Conservation (phyloP, 2,797 vertebrate genomes). For the Percopsis omiscomaycus region DNA sequence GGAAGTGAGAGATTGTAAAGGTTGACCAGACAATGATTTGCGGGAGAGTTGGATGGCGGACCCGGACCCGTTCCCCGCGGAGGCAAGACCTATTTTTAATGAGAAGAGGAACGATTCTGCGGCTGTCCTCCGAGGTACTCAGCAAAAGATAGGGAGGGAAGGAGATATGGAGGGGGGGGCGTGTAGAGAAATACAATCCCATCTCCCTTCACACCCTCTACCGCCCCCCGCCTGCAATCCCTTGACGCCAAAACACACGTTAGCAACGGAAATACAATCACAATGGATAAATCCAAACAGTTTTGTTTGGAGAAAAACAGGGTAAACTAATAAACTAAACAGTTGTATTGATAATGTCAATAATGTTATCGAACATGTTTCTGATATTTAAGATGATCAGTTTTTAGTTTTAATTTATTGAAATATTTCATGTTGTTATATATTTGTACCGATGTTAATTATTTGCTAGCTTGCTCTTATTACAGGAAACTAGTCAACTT, state of each 20-base stretch:
- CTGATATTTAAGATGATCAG: slow-evolving; percentile 78
- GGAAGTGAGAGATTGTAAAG: slow-evolving; percentile 36
- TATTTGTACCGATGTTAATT: slow-evolving; percentile 80
- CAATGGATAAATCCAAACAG: slow-evolving; percentile 72
- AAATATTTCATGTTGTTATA: slow-evolving; percentile 78
- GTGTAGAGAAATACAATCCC: slow-evolving; percentile 60
- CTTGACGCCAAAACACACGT: slow-evolving; percentile 73
- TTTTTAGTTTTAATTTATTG: slow-evolving; percentile 68
- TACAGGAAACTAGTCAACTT: slow-evolving; percentile 66
- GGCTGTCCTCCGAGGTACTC: slow-evolving; percentile 57
- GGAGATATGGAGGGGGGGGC: slow-evolving; percentile 52
- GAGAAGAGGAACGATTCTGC: slow-evolving; percentile 58
- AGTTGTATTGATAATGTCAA: slow-evolving; percentile 82
- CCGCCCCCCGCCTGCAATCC: slow-evolving; percentile 60
- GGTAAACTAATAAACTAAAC: slow-evolving; percentile 84
- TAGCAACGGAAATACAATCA: slow-evolving; percentile 77
- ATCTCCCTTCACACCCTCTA: slow-evolving; percentile 67
- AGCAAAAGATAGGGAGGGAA: slow-evolving; percentile 44
- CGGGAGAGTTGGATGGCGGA: slow-evolving; percentile 44
- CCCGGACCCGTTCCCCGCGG: slow-evolving; percentile 22
- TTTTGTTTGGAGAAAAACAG: slow-evolving; percentile 82
- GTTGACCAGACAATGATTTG: slow-evolving; percentile 14
- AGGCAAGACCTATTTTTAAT: slow-evolving; percentile 54
- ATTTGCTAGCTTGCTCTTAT: slow-evolving; percentile 75
- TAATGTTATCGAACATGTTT: slow-evolving; percentile 81